Conservation (phyloP, 1,140 invertebrate genomes). For the Hylyphantes graminicola region DNA sequence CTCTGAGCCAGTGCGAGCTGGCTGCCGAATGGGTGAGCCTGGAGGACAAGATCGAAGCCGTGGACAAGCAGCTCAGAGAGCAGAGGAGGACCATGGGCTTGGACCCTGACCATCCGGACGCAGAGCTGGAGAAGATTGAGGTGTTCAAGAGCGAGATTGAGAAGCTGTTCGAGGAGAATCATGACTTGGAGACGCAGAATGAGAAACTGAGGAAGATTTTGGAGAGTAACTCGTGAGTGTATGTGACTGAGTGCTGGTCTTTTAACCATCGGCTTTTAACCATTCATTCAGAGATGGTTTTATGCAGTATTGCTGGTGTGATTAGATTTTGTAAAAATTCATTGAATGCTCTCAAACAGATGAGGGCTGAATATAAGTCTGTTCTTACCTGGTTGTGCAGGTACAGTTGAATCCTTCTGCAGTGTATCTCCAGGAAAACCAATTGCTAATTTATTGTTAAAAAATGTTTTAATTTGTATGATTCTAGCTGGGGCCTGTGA, state of each 20-base stretch:
- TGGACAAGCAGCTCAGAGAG: conserved; percentile 73
- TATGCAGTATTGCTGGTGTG: too few relatives aligned
- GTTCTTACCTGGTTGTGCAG: too few relatives aligned
- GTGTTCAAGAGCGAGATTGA: conserved; percentile 72
- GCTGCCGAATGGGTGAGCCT: conserved; percentile 87
- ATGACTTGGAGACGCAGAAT: conserved; percentile 71
- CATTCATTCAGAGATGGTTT: too few relatives aligned
- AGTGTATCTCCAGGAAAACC: too few relatives aligned
- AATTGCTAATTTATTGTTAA: too few relatives aligned
- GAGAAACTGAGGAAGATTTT: neutral
- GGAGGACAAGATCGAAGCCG: conserved; percentile 81
- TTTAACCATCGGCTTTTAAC: neutral
- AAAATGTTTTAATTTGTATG: too few relatives aligned
- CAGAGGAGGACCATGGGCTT: neutral
- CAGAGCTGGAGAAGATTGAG: conserved; percentile 67
- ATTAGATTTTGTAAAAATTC: too few relatives aligned
- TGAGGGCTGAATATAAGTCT: too few relatives aligned
- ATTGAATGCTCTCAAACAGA: too few relatives aligned
- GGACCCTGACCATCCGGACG: neutral
- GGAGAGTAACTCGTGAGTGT: neutral
- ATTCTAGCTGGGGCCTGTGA: too few relatives aligned
- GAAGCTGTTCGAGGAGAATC: conserved; percentile 72
- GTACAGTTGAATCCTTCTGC: too few relatives aligned
- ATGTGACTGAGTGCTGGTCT: neutral
- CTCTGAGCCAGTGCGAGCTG: conserved; percentile 84